These are phyloP conservation scores for Axea sp. DNA, from an alignment of 2,888 invertebrate species.

Conservation along the genomic window DNA sequence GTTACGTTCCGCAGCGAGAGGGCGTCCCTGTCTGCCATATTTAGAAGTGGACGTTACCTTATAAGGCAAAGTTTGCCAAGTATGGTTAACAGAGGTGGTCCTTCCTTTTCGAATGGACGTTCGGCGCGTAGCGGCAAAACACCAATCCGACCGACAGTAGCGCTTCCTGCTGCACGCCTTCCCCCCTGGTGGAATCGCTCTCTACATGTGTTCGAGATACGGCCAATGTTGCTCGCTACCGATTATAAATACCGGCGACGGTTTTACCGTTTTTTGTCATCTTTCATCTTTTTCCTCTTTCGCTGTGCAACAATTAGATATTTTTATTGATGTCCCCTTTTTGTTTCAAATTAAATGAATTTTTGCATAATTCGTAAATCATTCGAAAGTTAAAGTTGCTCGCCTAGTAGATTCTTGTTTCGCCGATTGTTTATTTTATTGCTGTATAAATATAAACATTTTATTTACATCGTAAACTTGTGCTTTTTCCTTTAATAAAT, in stretches of 20 bases:
- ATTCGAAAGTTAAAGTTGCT: too few species aligned
- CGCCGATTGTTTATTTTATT: too few species aligned
- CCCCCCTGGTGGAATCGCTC: conserved; percentile 65
- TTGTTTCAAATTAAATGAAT: too few species aligned
- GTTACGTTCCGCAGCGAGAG: conserved; percentile 81
- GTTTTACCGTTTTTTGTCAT: conserved; percentile 51
- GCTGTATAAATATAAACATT: too few species aligned
- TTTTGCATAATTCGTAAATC: too few species aligned
- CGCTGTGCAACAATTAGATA: conserved; percentile 20
- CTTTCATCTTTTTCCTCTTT: conserved; percentile 30
- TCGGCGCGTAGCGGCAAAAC: conserved; percentile 74
- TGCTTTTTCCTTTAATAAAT: too few species aligned
- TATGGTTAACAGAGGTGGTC: conserved; percentile 90
- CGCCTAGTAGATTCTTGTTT: too few species aligned
- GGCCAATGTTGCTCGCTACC: conserved; percentile 62
- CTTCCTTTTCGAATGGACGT: conserved; percentile 80
- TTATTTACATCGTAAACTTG: too few species aligned
- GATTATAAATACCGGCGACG: conserved; percentile 63
- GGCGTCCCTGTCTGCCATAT: conserved; percentile 88
- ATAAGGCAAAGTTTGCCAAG: conserved; percentile 90
- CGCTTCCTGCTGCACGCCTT: conserved; percentile 76
- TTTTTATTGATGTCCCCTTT: neutral
- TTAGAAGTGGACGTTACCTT: conserved; percentile 90
- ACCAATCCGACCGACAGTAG: conserved; percentile 78
- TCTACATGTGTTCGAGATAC: conserved; percentile 62